Evolutionary conservation across 2,888 invertebrate species (phyloP).

Genomic region (Rhabditophanes sp.): DNA sequence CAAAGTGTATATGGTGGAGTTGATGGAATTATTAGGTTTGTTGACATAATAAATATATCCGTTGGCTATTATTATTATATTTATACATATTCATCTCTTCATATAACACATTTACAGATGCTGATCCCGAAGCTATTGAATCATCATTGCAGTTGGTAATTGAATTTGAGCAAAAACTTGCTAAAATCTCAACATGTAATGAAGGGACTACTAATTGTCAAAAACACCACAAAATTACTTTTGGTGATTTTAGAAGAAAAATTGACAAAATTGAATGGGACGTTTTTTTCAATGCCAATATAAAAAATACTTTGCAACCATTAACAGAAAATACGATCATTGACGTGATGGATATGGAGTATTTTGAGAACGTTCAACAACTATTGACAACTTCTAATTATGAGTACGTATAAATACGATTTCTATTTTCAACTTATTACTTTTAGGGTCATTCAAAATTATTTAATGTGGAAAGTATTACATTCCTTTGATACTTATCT

Average conservation of each 20-base stretch:
- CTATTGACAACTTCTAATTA: slow-evolving; percentile 1
- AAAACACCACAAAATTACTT: slow-evolving; percentile 3
- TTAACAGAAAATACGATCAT: slow-evolving; percentile 19
- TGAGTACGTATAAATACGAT: not conserved
- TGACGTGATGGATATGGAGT: slow-evolving; percentile 24
- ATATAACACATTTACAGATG: too few relatives aligned
- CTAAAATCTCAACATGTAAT: too few relatives aligned
- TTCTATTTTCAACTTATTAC: not conserved
- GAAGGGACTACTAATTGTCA: not conserved
- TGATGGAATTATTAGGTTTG: slow-evolving; percentile 16
- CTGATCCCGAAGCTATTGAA: slow-evolving; percentile 23
- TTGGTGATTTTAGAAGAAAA: slow-evolving; percentile 4
- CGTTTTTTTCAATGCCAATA: slow-evolving; percentile 6
- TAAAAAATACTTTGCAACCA: slow-evolving; percentile 6
- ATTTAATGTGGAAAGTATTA: slow-evolving; percentile 30
- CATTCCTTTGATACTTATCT: slow-evolving; percentile 21
- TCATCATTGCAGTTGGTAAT: slow-evolving; percentile 26
- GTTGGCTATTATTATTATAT: too few relatives aligned
- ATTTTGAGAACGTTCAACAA: slow-evolving; percentile 13
- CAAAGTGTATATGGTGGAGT: slow-evolving; percentile 21
- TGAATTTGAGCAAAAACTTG: slow-evolving; percentile 23
- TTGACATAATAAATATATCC: too few relatives aligned
- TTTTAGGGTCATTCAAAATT: slow-evolving; percentile 25
- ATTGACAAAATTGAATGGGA: slow-evolving; percentile 8
- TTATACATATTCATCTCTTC: too few relatives aligned